Percentiles rank a stretch among this genome's conserved stretches.
These are phyloP conservation scores for Drosophila kuntzei DNA, from an alignment of 2,888 invertebrate species.

Conservation along the genomic window DNA sequence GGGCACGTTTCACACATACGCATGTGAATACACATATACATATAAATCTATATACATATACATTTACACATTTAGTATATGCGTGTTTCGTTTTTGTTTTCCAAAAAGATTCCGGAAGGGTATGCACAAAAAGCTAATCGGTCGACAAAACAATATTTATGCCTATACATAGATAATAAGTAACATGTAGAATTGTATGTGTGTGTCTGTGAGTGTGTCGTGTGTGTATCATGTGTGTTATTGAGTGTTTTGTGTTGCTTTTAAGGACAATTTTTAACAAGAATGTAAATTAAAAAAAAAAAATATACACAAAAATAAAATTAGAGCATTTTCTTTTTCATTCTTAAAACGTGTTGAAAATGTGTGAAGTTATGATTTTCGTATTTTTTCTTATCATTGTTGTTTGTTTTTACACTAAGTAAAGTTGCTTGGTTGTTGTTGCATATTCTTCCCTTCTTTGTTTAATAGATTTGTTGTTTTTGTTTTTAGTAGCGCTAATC, in stretches of 20 bases:
- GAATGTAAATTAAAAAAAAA: slow-evolving; percentile 53
- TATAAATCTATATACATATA: slow-evolving; percentile 14
- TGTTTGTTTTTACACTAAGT: slow-evolving; percentile 32
- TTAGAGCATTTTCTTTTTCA: slow-evolving; percentile 33
- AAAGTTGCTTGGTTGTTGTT: slow-evolving; percentile 44
- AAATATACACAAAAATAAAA: slow-evolving; percentile 38
- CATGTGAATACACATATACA: slow-evolving; percentile 17
- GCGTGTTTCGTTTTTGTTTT: slow-evolving; percentile 14
- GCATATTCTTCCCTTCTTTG: slow-evolving; percentile 14
- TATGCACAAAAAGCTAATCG: slow-evolving; percentile 75
- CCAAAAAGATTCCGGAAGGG: slow-evolving; percentile 70
- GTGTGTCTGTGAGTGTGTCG: slow-evolving; percentile 21
- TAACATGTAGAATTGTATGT: slow-evolving; percentile 61
- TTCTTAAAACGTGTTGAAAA: slow-evolving; percentile 46
- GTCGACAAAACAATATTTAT: slow-evolving; percentile 74
- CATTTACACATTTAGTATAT: slow-evolving; percentile 30
- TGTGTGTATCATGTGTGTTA: slow-evolving; percentile 30
- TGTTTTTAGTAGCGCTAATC: slow-evolving; percentile 70
- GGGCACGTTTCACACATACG: slow-evolving; percentile 49
- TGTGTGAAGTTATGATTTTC: slow-evolving; percentile 20
- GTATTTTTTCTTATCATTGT: slow-evolving; percentile 16
- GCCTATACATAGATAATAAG: slow-evolving; percentile 75
- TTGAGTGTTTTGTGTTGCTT: slow-evolving; percentile 31
- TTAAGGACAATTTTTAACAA: slow-evolving; percentile 55
- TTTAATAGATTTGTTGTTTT: slow-evolving; percentile 43